These are phyloP conservation scores for Artibeus lituratus DNA, from an alignment of 2,797 vertebrate species.

Conservation along the genomic window DNA sequence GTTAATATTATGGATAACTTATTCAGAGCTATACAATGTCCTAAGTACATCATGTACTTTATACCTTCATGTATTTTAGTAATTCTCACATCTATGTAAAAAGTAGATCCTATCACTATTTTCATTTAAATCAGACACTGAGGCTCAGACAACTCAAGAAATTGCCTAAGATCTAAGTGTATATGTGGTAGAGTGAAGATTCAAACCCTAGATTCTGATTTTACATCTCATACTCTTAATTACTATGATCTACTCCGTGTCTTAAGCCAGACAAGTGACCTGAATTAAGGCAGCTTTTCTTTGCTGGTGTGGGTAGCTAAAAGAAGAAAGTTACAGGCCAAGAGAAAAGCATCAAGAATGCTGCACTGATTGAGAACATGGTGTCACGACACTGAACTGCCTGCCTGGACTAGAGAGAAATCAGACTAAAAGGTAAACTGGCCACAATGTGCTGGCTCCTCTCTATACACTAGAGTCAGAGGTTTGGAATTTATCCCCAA, in stretches of 20 bases:
- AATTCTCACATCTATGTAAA: background rate
- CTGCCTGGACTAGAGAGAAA: background rate
- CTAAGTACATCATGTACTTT: background rate
- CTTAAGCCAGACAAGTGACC: too few relatives aligned
- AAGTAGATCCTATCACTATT: background rate
- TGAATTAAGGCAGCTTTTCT: too few relatives aligned
- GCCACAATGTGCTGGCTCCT: background rate
- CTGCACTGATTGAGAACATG: background rate
- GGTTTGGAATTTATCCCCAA: background rate
- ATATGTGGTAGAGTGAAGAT: too few relatives aligned
- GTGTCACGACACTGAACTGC: background rate
- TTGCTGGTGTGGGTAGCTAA: too few relatives aligned
- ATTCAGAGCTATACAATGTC: background rate
- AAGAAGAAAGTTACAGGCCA: background rate
- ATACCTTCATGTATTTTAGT: background rate
- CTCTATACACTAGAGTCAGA: background rate
- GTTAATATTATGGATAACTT: background rate
- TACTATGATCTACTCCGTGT: too few relatives aligned
- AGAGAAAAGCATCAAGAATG: background rate
- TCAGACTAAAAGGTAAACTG: background rate
- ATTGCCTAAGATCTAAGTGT: too few relatives aligned
- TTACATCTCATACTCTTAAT: too few relatives aligned
- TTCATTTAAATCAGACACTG: too few relatives aligned
- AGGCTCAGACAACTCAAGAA: too few relatives aligned
- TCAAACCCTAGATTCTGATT: too few relatives aligned